Evolutionary conservation across 2,888 invertebrate genomes (phyloP).

Genomic region (Drosophila pegasa): DNA sequence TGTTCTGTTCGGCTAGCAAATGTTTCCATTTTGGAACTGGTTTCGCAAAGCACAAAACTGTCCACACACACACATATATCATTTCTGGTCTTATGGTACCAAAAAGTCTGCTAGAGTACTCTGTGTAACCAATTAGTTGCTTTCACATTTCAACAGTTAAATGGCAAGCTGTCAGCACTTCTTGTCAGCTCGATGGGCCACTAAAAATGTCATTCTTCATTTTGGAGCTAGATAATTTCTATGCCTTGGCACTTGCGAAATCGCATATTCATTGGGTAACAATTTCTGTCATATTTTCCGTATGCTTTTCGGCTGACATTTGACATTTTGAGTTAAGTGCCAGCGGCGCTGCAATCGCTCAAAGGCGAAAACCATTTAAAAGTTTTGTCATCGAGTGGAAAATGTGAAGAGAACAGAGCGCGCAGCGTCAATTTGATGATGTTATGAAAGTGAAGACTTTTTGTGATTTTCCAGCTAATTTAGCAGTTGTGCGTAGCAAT

Average conservation of each 20-base stretch:
- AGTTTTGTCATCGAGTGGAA: conserved; percentile 67
- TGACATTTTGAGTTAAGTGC: conserved; percentile 72
- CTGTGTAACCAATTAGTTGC: conserved; percentile 55
- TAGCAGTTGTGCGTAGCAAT: conserved; percentile 47
- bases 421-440: conserved; percentile 45
- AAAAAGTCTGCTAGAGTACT: conserved; percentile 26
- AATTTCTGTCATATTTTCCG: conserved; percentile 13
- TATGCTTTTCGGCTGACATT: conserved; percentile 37
- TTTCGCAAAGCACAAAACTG: conserved; percentile 18
- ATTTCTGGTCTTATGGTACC: conserved; percentile 24
- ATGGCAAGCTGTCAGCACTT: conserved; percentile 63
- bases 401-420: conserved; percentile 19
- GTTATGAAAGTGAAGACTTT: conserved; percentile 49
- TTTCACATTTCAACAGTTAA: conserved; percentile 67
- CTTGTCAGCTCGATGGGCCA: conserved; percentile 52
- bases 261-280: conserved; percentile 26
- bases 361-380: conserved; percentile 65
- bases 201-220: conserved; percentile 73
- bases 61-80: conserved; percentile 9
- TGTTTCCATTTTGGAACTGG: conserved; percentile 20
- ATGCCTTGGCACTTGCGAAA: conserved; percentile 51
- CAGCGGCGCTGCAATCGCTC: conserved; percentile 67
- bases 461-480: conserved; percentile 57
- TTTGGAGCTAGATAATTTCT: conserved; percentile 59
- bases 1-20: conserved; percentile 1